These are phyloP conservation scores for Phodopus roborovskii DNA, from an alignment of 2,113 vertebrate species.

Conservation along the genomic window DNA sequence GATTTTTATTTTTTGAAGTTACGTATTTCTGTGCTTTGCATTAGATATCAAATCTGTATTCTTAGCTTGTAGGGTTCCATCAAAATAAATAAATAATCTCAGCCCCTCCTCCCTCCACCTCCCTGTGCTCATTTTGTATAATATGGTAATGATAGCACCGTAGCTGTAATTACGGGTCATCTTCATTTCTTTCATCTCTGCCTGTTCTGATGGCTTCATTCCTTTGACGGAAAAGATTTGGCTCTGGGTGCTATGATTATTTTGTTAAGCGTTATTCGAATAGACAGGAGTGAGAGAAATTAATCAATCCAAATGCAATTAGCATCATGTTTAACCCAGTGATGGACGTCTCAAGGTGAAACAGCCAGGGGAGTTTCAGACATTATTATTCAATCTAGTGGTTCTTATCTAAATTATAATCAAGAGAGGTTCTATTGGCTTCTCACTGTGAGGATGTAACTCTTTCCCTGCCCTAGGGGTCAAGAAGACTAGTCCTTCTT, in stretches of 20 bases:
- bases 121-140: conserved; percentile 87
- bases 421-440: conserved; percentile 93
- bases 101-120: conserved; percentile 78
- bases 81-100: conserved; percentile 87
- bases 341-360: conserved; percentile 98
- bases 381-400: conserved; percentile 94
- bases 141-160: conserved; percentile 91
- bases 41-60: conserved; percentile 84
- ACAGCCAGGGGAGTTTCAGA: conserved; percentile 90
- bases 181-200: conserved; percentile 93
- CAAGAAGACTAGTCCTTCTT: conserved; percentile 78
- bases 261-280: conserved; percentile 97
- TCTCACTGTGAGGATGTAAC: conserved; percentile 83
- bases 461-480: conserved; percentile 86
- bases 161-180: conserved; percentile 93
- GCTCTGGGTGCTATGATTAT: conserved; percentile 92
- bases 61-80: conserved; percentile 84
- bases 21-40: conserved; percentile 77
- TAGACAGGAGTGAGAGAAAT: conserved; percentile 97
- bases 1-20: conserved; percentile 80
- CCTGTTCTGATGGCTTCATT: conserved; percentile 93
- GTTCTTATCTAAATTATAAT: conserved; percentile 96
- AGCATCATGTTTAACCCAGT: conserved; percentile 99
- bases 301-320: conserved; percentile 99
- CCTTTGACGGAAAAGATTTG: conserved; percentile 90